Conservation (phyloP, 2,113 vertebrate genomes). For the Xenotilapia flavipinnis region DNA sequence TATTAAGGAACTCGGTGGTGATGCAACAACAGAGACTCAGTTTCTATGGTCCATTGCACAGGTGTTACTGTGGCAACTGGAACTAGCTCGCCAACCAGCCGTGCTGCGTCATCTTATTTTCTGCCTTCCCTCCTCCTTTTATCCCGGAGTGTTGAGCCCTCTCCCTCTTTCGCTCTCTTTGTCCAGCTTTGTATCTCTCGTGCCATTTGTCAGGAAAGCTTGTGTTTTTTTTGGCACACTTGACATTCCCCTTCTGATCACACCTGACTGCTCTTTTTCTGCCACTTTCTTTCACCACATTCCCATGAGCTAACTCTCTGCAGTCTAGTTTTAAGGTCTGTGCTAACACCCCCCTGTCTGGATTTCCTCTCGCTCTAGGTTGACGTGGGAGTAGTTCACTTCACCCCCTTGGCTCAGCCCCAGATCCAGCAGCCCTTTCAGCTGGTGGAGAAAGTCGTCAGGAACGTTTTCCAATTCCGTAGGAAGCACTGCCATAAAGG, state of each 20-base stretch:
- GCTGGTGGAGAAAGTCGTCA: slow-evolving; percentile 90
- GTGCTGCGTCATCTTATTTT: slow-evolving; percentile 65
- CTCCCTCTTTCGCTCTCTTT: not conserved
- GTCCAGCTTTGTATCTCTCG: not conserved
- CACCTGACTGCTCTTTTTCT: not conserved
- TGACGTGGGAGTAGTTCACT: slow-evolving; percentile 89
- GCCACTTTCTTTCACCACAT: not conserved
- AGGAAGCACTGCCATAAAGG: slow-evolving; percentile 88
- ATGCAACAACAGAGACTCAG: slow-evolving; percentile 32
- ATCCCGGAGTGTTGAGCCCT: slow-evolving; percentile 19
- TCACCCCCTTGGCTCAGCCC: slow-evolving; percentile 83
- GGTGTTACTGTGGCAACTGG: slow-evolving; percentile 80
- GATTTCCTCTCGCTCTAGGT: slow-evolving; percentile 69
- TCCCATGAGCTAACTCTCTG: not conserved
- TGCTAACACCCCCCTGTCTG: not conserved
- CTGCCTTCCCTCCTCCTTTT: slow-evolving; percentile 14
- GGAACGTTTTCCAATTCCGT: slow-evolving; percentile 85
- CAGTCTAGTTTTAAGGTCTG: not conserved
- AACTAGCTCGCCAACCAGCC: slow-evolving; percentile 57
- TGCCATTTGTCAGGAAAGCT: slow-evolving; percentile 6
- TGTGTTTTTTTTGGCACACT: not conserved
- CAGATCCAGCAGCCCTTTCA: slow-evolving; percentile 88
- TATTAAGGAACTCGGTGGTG: slow-evolving; percentile 6
- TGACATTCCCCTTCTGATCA: not conserved
- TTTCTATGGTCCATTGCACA: slow-evolving; percentile 65